These are phyloP conservation scores for Hydra vulgaris DNA, from an alignment of 30 jellyfish, hydroid and myxozoan genomes.

Conservation along the genomic window DNA sequence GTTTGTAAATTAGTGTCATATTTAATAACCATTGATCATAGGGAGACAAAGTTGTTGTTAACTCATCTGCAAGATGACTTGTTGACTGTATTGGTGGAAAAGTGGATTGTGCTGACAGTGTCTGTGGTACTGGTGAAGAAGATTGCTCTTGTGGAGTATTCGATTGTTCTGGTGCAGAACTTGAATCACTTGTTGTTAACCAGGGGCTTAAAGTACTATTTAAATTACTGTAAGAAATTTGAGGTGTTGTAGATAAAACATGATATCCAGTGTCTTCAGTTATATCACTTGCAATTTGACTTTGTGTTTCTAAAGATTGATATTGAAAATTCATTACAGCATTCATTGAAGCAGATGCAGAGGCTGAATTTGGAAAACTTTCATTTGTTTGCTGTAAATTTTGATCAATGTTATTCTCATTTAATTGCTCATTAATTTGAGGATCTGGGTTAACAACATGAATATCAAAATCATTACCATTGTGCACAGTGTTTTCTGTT, in stretches of 20 bases:
- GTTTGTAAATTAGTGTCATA: neutral
- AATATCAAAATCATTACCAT: neutral
- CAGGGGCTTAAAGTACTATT: neutral
- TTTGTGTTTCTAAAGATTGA: neutral
- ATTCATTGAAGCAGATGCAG: neutral
- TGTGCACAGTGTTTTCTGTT: neutral
- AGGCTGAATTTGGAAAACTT: neutral
- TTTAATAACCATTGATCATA: neutral
- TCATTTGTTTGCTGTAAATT: neutral
- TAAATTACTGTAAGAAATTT: neutral
- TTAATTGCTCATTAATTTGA: neutral
- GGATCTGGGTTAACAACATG: neutral
- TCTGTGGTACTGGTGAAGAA: neutral
- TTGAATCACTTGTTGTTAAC: conserved; percentile 4
- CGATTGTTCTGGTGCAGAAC: neutral
- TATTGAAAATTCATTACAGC: neutral
- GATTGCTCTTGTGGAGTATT: neutral
- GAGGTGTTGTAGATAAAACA: neutral
- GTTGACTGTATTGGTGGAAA: neutral
- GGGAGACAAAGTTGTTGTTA: conserved; percentile 10
- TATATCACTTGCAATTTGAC: neutral
- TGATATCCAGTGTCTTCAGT: neutral
- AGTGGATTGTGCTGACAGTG: neutral
- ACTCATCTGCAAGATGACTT: neutral
- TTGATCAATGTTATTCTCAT: neutral